Evolutionary conservation across 2,797 vertebrate genomes (phyloP).

Genomic region (Sebastes iracundus): DNA sequence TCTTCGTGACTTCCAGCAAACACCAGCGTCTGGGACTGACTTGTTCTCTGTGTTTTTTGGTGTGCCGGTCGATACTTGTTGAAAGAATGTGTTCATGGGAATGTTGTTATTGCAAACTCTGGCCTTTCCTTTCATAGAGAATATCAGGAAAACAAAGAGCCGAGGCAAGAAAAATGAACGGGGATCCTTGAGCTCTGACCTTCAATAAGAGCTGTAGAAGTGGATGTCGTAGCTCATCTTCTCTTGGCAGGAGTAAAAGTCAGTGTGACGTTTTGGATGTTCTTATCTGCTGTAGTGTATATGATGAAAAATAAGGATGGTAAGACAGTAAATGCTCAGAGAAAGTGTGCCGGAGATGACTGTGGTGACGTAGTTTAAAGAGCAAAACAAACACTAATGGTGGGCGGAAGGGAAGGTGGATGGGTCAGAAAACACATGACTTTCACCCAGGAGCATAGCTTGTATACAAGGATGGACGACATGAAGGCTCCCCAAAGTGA

Average conservation of each 20-base stretch:
- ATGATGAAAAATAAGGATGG: background rate
- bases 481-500: too few relatives aligned
- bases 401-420: too few relatives aligned
- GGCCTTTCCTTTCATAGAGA: background rate
- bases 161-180: background rate
- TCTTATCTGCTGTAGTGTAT: background rate
- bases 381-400: too few relatives aligned
- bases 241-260: background rate
- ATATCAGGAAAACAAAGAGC: background rate
- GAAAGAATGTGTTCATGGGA: conserved; percentile 63
- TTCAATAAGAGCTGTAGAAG: conserved; percentile 7
- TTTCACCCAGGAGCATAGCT: too few relatives aligned
- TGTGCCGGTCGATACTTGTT: conserved; percentile 62
- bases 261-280: background rate
- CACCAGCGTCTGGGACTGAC: conserved; percentile 4
- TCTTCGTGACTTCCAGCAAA: background rate
- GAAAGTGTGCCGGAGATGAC: too few relatives aligned
- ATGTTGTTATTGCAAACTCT: conserved; percentile 40
- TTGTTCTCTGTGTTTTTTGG: conserved; percentile 21
- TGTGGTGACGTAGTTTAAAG: too few relatives aligned
- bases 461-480: rapidly evolving
- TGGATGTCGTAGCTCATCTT: background rate
- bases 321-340: background rate
- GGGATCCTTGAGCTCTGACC: background rate
- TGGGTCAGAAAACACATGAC: too few relatives aligned